Percentiles rank a stretch among this genome's conserved stretches.
phyloP scores from a whole-genome alignment of 2,797 vertebrate species.

The Echiichthys vipera region DNA sequence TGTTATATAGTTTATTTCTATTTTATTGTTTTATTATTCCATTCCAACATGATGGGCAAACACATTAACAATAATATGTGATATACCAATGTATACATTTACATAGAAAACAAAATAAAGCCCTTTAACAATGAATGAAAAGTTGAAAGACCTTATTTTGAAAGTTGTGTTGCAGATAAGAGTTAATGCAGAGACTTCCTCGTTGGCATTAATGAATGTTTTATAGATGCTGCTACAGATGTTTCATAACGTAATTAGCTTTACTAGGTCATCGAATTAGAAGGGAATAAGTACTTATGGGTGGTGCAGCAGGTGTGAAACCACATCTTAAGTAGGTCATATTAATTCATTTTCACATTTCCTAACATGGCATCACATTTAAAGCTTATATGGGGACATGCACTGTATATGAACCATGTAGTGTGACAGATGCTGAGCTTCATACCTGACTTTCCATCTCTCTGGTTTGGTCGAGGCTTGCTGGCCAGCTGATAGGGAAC shows the following conservation, averaged over 20 bases:
- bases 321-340: background rate
- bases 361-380: background rate
- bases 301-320: background rate
- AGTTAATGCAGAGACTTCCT: background rate
- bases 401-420: background rate
- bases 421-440: constrained; percentile 35
- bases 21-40: background rate
- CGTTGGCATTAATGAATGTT: background rate
- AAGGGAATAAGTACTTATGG: too few species aligned
- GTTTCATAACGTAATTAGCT: background rate
- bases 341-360: background rate
- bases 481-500: constrained; percentile 87
- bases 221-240: background rate
- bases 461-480: constrained; percentile 72
- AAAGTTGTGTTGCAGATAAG: background rate
- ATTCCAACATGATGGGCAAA: background rate
- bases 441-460: constrained; percentile 81
- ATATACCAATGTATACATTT: background rate
- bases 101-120: background rate
- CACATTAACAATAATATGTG: background rate
- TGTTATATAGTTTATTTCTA: background rate
- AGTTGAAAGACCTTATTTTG: background rate
- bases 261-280: background rate
- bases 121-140: background rate
- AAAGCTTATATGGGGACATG: background rate